Evolutionary conservation across 2,113 vertebrate species (phyloP), one percentile per base, ranked within the genome.

Genomic region (Rhea pennata): DNA sequence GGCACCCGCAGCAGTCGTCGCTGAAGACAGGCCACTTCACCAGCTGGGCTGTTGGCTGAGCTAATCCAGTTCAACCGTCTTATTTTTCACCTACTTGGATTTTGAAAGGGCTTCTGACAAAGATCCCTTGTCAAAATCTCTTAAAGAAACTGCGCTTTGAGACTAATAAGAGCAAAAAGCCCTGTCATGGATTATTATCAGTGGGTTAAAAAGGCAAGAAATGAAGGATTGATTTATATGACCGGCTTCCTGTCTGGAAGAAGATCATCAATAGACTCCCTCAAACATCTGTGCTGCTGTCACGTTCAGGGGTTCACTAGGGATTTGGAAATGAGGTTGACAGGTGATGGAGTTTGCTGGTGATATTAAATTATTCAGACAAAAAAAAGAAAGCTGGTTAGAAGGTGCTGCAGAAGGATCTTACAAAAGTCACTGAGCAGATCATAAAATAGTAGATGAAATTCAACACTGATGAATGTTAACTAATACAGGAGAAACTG

Each of bases 241-340:
- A 17, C 9, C 56, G 56, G 20, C 31, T 82, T 64, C 87, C 48
- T 50, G 31, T 10, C 5, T 23, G 42, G 48, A 56, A 74, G 29
- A 84, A 67, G 15, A 42, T 27, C 22, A 46, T 53, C 79, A 59
- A 36, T 21, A 73, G 59, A 48, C 23, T 88, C 46, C n/a, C 14
- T 62, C 53, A 71, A 20, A 42, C 53, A 84, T 23, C 53, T 1
- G 0, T 42, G 27, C 6, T 0, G 0, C 4, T n/a, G 33, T 8
- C 48, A 27, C 7, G 20, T n/a, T 78, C 27, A 67, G 27, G 6
- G 59, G 22, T 65, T 92, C 2, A 1, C 20, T 54, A 36, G 29
- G n/a, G 46, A 26, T 50, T 53, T 51, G 24, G 24, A 53, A 50
- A 24, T 51, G 48, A 64, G 59, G 20, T 21, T 46, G 75, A 27